Conservation (phyloP, 2,113 vertebrate species). For the Microcebus lehilahytsara region DNA sequence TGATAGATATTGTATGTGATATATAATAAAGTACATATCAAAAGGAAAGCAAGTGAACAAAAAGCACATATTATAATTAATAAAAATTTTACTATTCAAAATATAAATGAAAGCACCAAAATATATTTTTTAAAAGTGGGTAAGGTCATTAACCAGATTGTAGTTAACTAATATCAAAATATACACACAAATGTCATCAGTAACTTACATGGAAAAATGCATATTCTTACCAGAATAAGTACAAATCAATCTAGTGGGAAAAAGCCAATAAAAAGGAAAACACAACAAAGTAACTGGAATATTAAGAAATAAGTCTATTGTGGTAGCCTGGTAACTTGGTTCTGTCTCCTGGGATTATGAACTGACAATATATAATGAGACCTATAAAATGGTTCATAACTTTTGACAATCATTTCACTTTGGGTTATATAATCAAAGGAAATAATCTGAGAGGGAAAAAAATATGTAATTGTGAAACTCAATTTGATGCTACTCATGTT, state of each 20-base stretch:
- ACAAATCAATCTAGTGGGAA: background rate
- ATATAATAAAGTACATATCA: background rate
- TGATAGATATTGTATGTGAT: background rate
- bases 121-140: background rate
- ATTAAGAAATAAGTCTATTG: background rate
- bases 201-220: background rate
- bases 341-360: constrained; percentile 7
- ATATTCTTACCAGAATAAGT: background rate
- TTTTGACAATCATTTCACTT: background rate
- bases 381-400: background rate
- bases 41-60: background rate
- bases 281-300: background rate
- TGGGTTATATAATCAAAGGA: background rate
- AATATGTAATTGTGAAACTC: background rate
- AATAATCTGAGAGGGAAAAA: background rate
- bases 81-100: background rate
- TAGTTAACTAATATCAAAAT: background rate
- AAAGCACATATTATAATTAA: background rate
- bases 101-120: background rate
- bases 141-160: background rate
- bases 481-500: background rate
- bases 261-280: background rate
- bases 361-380: background rate
- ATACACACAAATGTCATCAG: background rate
- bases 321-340: background rate